Base-by-base conservation (phyloP, 1,140 invertebrate species). In the Drosophila sp. region DNA sequence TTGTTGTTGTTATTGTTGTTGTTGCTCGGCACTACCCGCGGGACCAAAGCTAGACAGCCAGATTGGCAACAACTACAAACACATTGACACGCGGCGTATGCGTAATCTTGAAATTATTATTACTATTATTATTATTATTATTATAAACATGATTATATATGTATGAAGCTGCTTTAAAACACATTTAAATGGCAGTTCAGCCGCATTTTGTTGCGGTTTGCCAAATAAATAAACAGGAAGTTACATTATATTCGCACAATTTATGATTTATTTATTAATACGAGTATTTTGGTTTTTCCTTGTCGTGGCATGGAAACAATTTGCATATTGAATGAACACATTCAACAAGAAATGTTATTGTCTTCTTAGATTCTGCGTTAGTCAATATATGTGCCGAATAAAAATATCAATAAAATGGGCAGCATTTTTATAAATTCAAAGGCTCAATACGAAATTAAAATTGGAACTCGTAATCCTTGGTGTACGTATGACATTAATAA, bases 71-170 rank as follows among this genome's bases (percentile, higher is more conserved):
- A 59, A 34, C 77, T 58, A 43, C 36, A n/a, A n/a, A n/a, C 43
- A 57, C 63, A 34, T 63, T 54, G 40, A 71, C 51, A 51, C 70
- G 70, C 65, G 77, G 64, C 82, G 82, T 82, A 89, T 87, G 72
- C 76, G 78, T 87, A 89, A 87, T 87, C 62, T 86, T 54, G 61
- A 71, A 50, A 76, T 64, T 71, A 84, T 69, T 71, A 67, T 61
- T 45, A 45, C 32, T 63, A 40, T 66, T 64, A 51, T 40, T 27
- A 34, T 29, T 36, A 64, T 64, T 40, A 76, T 64, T 64, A 84
- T 69, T 71, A 59, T 67, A 18, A 43, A 29, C 51, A 38, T 65
- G 53, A 50, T 40, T 14, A 32, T 29, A n/a, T 21, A 29, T 27
- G 32, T 70, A 56, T 40, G 50, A 41, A 21, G 43, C 32, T 36